Evolutionary conservation across 2,888 invertebrate species (phyloP), one percentile per base, ranked within the genome.

Genomic region (Phalera bucephala): DNA sequence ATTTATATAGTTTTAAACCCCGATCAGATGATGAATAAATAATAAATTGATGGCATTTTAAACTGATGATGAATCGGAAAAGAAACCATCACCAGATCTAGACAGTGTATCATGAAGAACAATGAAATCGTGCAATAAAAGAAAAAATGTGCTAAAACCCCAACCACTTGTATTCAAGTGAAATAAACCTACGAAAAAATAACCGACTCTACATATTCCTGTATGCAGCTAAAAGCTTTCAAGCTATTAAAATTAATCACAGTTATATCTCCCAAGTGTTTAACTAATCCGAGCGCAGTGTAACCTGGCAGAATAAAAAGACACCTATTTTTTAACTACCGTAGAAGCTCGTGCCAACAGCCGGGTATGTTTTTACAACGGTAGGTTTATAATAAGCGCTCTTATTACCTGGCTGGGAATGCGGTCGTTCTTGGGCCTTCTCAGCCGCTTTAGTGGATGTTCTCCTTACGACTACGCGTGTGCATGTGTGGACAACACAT

Each of bases 391-490:
- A 71, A 60, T 58, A 84, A 84, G 86, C 87, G 82, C 84, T 84
- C 82, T 70, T 55, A 69, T 87, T 90, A 90, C 90, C 90, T 90
- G 90, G 90, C 86, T 90, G 90, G 76, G 90, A 90, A 80, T 90
- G 90, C 63, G 90, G 90, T 80, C 90, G 84, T 66, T 90, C 90
- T 88, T 90, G 90, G 80, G 87, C 82, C 86, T 90, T 90, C 79
- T 90, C 90, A 77, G 90, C 85, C 82, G 87, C 86, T 87, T 91
- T 91, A 80, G 90, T 91, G 81, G 90, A 91, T 64, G 89, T 89
- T 88, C 90, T 90, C 86, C 90, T 83, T 83, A 91, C 89, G 83
- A 91, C 90, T 90, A 88, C 81, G 81, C 84, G 89, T 65, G 88
- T 84, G 88, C 87, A 87, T 89, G 89, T 83, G 89, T 86, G 87